Evolutionary conservation across 2,888 invertebrate genomes (phyloP).

Genomic region (Scaptomyza cyrtandrae): DNA sequence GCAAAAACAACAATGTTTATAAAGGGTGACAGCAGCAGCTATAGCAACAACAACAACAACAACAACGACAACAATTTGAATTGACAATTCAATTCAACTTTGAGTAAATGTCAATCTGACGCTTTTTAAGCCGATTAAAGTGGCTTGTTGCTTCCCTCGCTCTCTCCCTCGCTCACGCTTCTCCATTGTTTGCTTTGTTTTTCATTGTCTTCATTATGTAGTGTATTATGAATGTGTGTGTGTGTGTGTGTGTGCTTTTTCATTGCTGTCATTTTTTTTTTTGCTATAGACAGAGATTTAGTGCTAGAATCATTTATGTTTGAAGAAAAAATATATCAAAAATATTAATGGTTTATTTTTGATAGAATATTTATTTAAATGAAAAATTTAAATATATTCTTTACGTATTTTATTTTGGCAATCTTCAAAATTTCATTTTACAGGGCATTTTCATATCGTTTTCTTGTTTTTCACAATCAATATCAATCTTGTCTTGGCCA

Average conservation of each 20-base stretch:
- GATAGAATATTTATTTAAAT: no score
- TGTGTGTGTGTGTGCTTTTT: neutral
- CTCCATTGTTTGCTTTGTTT: conserved; percentile 8
- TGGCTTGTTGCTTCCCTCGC: conserved; percentile 37
- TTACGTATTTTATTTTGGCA: neutral
- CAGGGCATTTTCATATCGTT: neutral
- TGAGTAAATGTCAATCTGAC: conserved; percentile 60
- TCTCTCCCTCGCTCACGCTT: no score
- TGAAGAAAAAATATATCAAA: neutral
- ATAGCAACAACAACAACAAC: conserved; percentile 4
- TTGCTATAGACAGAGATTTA: no score
- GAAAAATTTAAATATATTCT: no score
- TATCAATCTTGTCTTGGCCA: neutral
- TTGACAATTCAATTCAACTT: conserved; percentile 71
- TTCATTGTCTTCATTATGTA: conserved; percentile 29
- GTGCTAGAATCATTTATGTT: neutral
- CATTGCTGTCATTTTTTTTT: neutral
- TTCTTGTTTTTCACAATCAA: neutral
- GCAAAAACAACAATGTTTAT: neutral
- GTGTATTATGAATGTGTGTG: neutral
- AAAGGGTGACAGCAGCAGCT: conserved; percentile 4
- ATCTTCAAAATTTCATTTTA: neutral
- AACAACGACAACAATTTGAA: conserved; percentile 31
- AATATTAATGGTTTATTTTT: neutral
- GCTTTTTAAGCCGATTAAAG: conserved; percentile 72